These are phyloP conservation scores for Isoperla grammatica DNA, from an alignment of 2,888 invertebrate genomes.

Conservation along the genomic window DNA sequence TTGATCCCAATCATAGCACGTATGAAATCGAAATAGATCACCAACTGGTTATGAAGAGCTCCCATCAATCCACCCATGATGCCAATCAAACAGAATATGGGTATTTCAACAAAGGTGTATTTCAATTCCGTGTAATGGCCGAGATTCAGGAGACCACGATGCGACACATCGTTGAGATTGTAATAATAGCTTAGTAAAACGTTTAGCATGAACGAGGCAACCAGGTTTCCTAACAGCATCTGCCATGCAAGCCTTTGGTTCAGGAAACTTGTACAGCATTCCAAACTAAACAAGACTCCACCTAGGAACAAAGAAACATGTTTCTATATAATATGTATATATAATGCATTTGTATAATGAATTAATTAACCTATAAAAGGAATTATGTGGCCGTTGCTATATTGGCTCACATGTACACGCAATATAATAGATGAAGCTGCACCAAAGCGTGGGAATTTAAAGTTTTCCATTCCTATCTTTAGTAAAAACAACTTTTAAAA, in stretches of 20 bases:
- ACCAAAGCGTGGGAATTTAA: no score
- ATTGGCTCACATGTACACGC: no score
- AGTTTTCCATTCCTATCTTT: no score
- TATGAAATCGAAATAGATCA: no score
- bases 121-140: conserved; percentile 74
- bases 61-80: conserved; percentile 83
- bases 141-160: conserved; percentile 84
- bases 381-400: no score
- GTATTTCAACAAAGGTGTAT: conserved; percentile 76
- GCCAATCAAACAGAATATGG: conserved; percentile 86
- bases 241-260: conserved; percentile 96
- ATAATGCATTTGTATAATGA: no score
- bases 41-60: conserved; percentile 87
- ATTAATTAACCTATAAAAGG: no score
- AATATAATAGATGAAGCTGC: no score
- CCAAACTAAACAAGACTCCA: conserved; percentile 92
- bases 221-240: conserved; percentile 93
- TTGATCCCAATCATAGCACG: conserved; percentile 79
- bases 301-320: conserved; percentile 49
- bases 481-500: no score
- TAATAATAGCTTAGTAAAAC: conserved; percentile 81
- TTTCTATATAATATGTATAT: no score
- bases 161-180: conserved; percentile 56
- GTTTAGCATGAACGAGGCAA: conserved; percentile 92
- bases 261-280: conserved; percentile 99